Evolutionary conservation across 2,113 vertebrate species (phyloP).

Genomic region (Oncorhynchus keta): DNA sequence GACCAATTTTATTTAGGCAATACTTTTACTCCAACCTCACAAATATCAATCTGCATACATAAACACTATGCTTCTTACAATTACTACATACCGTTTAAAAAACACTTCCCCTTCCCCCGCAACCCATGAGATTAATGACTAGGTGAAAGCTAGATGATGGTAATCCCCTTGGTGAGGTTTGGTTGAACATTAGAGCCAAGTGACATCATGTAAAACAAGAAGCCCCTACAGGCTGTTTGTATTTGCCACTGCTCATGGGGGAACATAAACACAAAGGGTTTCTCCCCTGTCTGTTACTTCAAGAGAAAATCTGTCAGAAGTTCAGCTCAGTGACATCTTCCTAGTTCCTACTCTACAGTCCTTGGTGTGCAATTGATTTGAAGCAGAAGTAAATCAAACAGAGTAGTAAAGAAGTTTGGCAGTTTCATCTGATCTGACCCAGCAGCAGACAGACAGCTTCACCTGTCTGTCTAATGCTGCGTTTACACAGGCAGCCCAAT

Average conservation of each 20-base stretch:
- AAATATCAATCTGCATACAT: constrained; percentile 61
- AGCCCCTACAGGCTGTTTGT: constrained; percentile 13
- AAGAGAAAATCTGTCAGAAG: constrained; percentile 15
- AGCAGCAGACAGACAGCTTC: constrained; percentile 33
- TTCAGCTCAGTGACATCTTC: constrained; percentile 19
- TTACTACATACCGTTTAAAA: constrained; percentile 52
- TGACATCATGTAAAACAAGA: constrained; percentile 36
- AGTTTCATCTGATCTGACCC: constrained; percentile 54
- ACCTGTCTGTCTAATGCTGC: constrained; percentile 25
- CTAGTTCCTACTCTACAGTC: constrained; percentile 16
- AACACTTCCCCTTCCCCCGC: constrained; percentile 9
- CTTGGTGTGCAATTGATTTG: constrained; percentile 21
- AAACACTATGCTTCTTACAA: constrained; percentile 56
- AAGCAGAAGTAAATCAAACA: constrained; percentile 38
- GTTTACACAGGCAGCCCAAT: neutral
- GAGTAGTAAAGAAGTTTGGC: constrained; percentile 52
- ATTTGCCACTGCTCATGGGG: constrained; percentile 14
- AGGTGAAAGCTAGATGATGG: constrained; percentile 17
- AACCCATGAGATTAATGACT: constrained; percentile 15
- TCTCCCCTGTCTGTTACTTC: constrained; percentile 10
- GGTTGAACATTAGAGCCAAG: constrained; percentile 32
- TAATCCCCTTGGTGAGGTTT: constrained; percentile 25
- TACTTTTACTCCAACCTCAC: constrained; percentile 75
- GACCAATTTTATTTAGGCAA: constrained; percentile 72
- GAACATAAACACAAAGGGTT: constrained; percentile 25